Evolutionary conservation across 1,140 invertebrate species (phyloP).

Genomic region (Acromyrmex charruanus): DNA sequence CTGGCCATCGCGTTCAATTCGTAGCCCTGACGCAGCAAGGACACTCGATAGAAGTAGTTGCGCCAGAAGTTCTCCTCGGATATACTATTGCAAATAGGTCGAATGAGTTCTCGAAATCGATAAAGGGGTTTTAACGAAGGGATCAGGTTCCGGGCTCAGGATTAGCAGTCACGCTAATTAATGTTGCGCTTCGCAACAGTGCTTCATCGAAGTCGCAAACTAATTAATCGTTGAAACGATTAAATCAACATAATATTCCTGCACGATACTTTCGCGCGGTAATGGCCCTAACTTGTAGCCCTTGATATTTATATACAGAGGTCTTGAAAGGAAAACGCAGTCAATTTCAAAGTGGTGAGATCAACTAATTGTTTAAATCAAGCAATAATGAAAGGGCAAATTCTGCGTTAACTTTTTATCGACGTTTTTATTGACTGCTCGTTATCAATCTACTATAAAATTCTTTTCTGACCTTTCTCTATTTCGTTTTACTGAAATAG

Average conservation of each 20-base stretch:
- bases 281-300: constrained; percentile 17
- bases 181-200: background rate
- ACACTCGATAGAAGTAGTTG: constrained; percentile 99
- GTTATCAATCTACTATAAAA: background rate
- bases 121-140: background rate
- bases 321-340: background rate
- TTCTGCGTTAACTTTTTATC: background rate
- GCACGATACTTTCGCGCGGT: background rate
- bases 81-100: constrained; percentile 89
- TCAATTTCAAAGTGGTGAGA: background rate
- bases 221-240: constrained; percentile 8
- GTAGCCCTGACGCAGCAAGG: constrained; percentile 98
- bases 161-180: constrained; percentile 12
- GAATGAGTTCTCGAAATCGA: background rate
- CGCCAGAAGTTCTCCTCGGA: constrained; percentile 99
- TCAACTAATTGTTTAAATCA: constrained; percentile 2
- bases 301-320: background rate
- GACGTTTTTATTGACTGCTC: background rate
- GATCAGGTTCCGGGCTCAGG: background rate
- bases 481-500: background rate
- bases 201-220: background rate
- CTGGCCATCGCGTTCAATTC: constrained; percentile 91
- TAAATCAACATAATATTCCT: constrained; percentile 4
- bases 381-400: background rate
- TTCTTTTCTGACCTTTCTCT: background rate